Percentiles rank a stretch among this genome's conserved stretches.
Evolutionary conservation across 2,113 vertebrate genomes (phyloP).

Genomic region (Grallaria varia): DNA sequence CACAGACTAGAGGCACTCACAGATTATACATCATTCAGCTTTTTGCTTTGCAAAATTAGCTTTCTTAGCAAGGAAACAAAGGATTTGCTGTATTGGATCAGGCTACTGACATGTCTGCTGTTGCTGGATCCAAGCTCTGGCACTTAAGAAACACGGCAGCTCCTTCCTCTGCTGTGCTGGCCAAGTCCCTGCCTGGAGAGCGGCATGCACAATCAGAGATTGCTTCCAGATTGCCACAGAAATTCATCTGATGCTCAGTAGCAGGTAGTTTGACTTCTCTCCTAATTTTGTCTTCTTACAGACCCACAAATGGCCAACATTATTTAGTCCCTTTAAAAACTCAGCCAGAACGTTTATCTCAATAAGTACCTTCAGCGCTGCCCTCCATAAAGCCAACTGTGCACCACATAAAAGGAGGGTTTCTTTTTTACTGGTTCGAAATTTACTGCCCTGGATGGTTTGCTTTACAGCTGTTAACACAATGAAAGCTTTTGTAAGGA

Average conservation of each 20-base stretch:
- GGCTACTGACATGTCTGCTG: neutral
- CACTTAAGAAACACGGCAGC: neutral
- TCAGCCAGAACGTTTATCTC: conserved; percentile 29
- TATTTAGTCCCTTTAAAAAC: conserved; percentile 46
- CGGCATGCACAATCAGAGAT: neutral
- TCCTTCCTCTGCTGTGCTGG: neutral
- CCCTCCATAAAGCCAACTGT: conserved; percentile 7
- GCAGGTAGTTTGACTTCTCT: conserved; percentile 23
- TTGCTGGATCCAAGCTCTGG: neutral
- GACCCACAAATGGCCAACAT: neutral
- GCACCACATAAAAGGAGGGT: neutral
- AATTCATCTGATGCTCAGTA: neutral
- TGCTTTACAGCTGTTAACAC: conserved; percentile 10
- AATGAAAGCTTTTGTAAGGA: conserved; percentile 1
- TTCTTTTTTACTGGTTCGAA: neutral
- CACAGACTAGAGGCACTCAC: neutral
- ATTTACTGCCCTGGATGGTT: conserved; percentile 40
- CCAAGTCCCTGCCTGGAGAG: neutral
- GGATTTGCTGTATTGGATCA: conserved; percentile 45
- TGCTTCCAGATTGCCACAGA: neutral
- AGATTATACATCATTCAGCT: conserved; percentile 5
- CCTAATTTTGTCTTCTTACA: conserved; percentile 4
- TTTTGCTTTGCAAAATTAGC: conserved; percentile 29
- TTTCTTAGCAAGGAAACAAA: conserved; percentile 53
- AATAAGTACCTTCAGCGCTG: neutral